A percentile compares a stretch with the other conserved stretches of the same genome.
phyloP scores from a whole-genome alignment of 2,113 vertebrate genomes.

The Cairina moschata region DNA sequence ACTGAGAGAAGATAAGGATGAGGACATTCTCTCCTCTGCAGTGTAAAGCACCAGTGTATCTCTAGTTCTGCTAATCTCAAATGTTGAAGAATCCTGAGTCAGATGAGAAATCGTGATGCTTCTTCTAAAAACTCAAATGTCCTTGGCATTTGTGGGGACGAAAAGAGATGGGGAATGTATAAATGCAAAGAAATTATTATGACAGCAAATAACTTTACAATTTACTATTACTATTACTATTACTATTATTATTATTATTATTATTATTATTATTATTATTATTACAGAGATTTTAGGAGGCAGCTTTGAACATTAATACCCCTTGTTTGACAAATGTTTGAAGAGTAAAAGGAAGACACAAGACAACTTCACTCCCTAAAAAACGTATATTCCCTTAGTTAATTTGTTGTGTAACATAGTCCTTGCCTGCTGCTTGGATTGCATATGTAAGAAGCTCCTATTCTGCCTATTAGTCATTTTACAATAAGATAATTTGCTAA shows the following conservation, averaged over 20 bases:
- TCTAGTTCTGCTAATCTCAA: neutral
- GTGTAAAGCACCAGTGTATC: neutral
- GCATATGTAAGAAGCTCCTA: neutral
- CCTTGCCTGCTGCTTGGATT: neutral
- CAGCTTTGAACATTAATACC: neutral
- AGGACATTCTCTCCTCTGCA: neutral
- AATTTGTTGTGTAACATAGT: neutral
- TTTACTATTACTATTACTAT: neutral
- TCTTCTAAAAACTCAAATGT: neutral
- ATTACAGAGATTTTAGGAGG: neutral
- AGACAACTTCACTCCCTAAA: neutral
- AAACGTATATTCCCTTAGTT: neutral
- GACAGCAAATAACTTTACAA: neutral
- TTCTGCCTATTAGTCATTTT: neutral
- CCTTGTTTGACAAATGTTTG: neutral
- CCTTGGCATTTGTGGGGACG: neutral
- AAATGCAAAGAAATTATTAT: neutral
- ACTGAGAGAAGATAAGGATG: neutral
- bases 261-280: neutral
- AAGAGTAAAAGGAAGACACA: neutral
- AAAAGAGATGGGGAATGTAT: neutral
- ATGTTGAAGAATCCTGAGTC: neutral
- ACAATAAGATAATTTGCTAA: neutral
- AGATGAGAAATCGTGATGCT: neutral
- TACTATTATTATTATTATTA: neutral